These are phyloP conservation scores for Saimiri boliviensis DNA, from an alignment of 2,113 vertebrate species.

Conservation along the genomic window DNA sequence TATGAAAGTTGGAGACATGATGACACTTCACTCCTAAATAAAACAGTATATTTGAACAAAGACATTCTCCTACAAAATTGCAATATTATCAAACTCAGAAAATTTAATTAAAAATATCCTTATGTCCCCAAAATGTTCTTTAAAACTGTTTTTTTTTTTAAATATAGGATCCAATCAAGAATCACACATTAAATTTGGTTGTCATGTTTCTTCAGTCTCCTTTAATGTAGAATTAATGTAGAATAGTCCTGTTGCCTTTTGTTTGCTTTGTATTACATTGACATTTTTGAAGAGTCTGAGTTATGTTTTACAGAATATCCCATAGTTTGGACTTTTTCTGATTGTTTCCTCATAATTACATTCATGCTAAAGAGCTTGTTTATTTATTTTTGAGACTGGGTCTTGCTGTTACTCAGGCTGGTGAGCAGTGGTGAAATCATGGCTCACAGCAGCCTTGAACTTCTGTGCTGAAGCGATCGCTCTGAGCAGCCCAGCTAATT, in stretches of 20 bases:
- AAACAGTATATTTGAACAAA: not conserved
- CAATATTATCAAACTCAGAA: not conserved
- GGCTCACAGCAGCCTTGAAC: too few relatives aligned
- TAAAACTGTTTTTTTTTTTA: not conserved
- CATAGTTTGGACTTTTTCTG: not conserved
- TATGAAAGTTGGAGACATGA: not conserved
- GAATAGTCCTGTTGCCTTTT: not conserved
- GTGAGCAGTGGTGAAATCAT: too few relatives aligned
- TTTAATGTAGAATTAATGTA: constrained; percentile 1
- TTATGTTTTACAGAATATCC: not conserved
- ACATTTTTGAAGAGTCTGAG: not conserved
- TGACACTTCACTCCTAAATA: not conserved
- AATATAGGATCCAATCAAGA: not conserved
- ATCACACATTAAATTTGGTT: constrained; percentile 37
- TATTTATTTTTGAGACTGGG: too few relatives aligned
- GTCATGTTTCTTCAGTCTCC: constrained; percentile 2
- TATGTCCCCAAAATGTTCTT: not conserved
- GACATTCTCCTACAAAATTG: not conserved
- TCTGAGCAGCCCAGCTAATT: too few relatives aligned
- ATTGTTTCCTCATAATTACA: constrained; percentile 11
- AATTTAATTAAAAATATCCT: constrained; percentile 37
- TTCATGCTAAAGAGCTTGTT: not conserved
- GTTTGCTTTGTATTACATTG: not conserved
- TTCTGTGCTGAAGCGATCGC: too few relatives aligned
- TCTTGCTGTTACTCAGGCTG: too few relatives aligned